Percentiles rank a stretch among this genome's conserved stretches.
Evolutionary conservation across 2,888 invertebrate species (phyloP).

Genomic region (Bombyx huttoni): DNA sequence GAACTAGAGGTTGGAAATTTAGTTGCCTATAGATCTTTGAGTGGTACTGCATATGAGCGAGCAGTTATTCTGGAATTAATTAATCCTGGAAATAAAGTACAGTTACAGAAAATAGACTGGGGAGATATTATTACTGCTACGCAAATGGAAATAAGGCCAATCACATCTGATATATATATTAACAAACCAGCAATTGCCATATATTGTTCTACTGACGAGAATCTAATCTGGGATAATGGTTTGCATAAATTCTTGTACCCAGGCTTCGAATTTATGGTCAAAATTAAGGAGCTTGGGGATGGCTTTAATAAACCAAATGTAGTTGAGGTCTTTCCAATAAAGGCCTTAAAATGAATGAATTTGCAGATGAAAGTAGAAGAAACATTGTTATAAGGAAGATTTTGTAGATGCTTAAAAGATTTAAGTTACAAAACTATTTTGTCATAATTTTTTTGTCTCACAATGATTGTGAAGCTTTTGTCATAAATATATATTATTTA

Average conservation of each 20-base stretch:
- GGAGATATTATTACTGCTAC: background rate
- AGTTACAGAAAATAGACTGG: background rate
- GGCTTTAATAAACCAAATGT: background rate
- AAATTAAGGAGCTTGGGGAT: background rate
- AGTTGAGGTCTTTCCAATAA: background rate
- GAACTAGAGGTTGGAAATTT: background rate
- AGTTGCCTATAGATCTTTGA: background rate
- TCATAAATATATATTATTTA: too few species aligned
- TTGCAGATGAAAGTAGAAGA: background rate
- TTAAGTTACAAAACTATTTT: too few species aligned
- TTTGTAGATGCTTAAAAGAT: too few species aligned
- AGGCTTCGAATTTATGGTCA: background rate
- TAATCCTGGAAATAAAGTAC: background rate
- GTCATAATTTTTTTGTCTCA: too few species aligned
- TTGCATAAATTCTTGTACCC: background rate
- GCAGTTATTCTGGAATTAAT: background rate
- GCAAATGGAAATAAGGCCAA: background rate
- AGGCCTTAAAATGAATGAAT: background rate
- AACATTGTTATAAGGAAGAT: too few species aligned
- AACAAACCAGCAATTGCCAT: background rate
- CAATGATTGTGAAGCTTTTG: too few species aligned
- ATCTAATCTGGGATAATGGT: background rate
- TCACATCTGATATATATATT: background rate
- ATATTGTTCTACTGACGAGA: background rate
- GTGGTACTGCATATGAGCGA: background rate